A percentile compares a stretch with the other conserved stretches of the same genome.
Evolutionary conservation across 1,140 invertebrate genomes (phyloP).

Genomic region (Ceratina australensis): DNA sequence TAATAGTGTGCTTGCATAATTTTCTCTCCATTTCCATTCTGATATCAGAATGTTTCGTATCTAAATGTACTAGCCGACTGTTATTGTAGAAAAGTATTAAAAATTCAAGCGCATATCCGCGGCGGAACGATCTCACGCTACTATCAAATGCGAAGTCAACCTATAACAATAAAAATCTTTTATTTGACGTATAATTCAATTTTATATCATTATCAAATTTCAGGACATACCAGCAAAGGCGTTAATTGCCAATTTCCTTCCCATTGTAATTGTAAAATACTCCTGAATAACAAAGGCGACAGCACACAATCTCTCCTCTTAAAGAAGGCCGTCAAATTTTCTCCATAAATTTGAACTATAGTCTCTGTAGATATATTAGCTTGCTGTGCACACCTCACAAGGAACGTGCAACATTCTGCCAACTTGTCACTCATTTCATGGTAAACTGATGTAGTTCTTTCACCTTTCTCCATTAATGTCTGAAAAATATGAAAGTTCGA

Average conservation of each 20-base stretch:
- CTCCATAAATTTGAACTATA: conserved; percentile 78
- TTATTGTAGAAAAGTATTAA: conserved; percentile 82
- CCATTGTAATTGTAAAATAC: conserved; percentile 83
- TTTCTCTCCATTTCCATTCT: conserved; percentile 71
- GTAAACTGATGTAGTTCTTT: conserved; percentile 82
- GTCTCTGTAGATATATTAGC: conserved; percentile 68
- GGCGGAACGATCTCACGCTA: conserved; percentile 82
- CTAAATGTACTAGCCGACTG: conserved; percentile 72
- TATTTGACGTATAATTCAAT: neutral
- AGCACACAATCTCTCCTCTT: conserved; percentile 83
- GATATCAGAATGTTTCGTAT: conserved; percentile 56
- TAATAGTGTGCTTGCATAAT: conserved; percentile 69
- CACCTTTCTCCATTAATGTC: conserved; percentile 83
- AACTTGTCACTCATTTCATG: conserved; percentile 85
- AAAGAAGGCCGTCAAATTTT: conserved; percentile 81
- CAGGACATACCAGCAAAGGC: conserved; percentile 73
- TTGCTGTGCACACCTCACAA: conserved; percentile 82
- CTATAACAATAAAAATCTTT: conserved; percentile 50
- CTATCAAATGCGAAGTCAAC: conserved; percentile 82
- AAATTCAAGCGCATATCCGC: conserved; percentile 84
- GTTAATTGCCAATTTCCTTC: conserved; percentile 81
- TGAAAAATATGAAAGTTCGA: conserved; percentile 73
- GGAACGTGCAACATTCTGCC: conserved; percentile 83
- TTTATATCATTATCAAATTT: neutral
- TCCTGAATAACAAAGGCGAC: conserved; percentile 84